These are phyloP conservation scores for Octonoba sinensis DNA, from an alignment of 2,888 invertebrate species.

Conservation along the genomic window DNA sequence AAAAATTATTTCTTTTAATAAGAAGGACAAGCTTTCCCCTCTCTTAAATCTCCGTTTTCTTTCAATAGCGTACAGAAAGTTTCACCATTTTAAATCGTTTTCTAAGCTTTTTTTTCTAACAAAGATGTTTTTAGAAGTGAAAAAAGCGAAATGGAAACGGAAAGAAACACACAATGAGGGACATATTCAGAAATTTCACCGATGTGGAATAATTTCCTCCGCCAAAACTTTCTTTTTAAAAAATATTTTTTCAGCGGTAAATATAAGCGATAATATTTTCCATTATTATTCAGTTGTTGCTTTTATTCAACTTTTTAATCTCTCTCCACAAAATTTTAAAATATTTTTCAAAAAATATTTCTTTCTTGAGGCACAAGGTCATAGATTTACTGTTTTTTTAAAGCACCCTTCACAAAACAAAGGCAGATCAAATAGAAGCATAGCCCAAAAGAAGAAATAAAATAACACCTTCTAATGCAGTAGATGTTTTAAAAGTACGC, in stretches of 20 bases:
- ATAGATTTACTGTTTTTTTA: too few relatives aligned
- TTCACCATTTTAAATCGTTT: constrained; percentile 31
- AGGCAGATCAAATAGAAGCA: too few relatives aligned
- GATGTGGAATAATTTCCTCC: constrained; percentile 43
- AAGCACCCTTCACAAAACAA: too few relatives aligned
- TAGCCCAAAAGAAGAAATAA: too few relatives aligned
- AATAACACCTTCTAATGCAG: too few relatives aligned
- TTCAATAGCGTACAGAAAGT: constrained; percentile 24
- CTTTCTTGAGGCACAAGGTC: too few relatives aligned
- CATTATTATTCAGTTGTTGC: neutral
- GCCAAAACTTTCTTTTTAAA: too few relatives aligned
- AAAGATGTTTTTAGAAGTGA: neutral
- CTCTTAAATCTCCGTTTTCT: constrained; percentile 1
- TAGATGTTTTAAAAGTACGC: too few relatives aligned
- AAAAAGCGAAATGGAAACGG: neutral
- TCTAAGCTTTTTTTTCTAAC: constrained; percentile 31
- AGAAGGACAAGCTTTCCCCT: neutral
- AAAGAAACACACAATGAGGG: constrained; percentile 10
- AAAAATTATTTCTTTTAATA: constrained; percentile 9
- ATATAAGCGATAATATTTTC: too few relatives aligned
- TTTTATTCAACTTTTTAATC: constrained; percentile 3
- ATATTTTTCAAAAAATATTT: too few relatives aligned
- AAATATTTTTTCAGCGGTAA: too few relatives aligned
- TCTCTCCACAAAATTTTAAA: neutral
- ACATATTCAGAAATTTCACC: constrained; percentile 36